Conservation (phyloP, 2,888 invertebrate species). For the Strigamia crassipes region DNA sequence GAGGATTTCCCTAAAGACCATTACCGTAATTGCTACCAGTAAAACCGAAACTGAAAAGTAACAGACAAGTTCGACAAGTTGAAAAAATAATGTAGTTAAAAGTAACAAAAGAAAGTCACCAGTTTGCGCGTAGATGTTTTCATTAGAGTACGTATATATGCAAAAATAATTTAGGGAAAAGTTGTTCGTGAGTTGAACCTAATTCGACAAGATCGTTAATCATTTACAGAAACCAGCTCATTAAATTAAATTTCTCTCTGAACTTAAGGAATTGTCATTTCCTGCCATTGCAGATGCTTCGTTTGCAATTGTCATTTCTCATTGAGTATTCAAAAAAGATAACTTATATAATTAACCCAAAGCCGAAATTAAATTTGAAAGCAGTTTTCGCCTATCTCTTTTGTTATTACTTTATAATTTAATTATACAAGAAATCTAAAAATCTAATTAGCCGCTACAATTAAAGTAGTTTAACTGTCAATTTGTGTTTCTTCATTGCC, state of each 20-base stretch:
- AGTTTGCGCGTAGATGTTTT: too few species aligned
- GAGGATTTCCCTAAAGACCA: conserved; percentile 45
- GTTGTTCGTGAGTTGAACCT: too few species aligned
- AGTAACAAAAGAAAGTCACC: too few species aligned
- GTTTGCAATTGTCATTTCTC: conserved; percentile 3
- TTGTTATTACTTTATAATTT: neutral
- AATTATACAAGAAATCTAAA: neutral
- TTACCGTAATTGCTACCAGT: conserved; percentile 46
- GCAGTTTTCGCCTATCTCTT: neutral
- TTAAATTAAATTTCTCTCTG: neutral
- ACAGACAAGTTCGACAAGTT: neutral
- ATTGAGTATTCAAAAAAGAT: neutral
- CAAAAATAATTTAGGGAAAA: too few species aligned
- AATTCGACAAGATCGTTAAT: neutral
- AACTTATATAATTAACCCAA: neutral
- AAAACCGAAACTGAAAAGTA: neutral
- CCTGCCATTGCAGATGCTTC: neutral
- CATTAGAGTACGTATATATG: too few species aligned
- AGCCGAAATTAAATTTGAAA: conserved; percentile 3
- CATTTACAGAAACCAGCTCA: neutral
- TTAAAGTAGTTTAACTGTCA: neutral
- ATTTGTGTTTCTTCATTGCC: neutral
- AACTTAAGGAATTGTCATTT: neutral
- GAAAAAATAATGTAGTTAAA: neutral
- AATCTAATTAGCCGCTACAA: neutral